Evolutionary conservation across 2,113 vertebrate species (phyloP).

Genomic region (Lethenteron reissneri): DNA sequence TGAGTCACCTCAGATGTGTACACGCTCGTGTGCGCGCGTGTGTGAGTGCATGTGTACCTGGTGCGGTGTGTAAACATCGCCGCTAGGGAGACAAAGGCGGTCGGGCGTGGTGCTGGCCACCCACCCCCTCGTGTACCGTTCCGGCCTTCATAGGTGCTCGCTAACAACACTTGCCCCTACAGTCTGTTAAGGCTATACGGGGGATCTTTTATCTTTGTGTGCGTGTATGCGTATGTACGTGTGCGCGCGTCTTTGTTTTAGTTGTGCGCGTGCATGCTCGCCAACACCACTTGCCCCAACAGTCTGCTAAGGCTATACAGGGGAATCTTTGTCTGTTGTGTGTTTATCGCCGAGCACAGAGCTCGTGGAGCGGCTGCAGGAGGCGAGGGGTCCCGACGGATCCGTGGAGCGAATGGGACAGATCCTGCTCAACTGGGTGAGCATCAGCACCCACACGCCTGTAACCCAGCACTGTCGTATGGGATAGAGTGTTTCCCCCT

Average conservation of each 20-base stretch:
- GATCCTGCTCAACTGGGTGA: slow-evolving; percentile 36
- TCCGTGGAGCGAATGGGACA: slow-evolving; percentile 32
- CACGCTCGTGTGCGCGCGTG: background rate
- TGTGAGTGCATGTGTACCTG: slow-evolving; percentile 1
- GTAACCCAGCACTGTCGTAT: no score
- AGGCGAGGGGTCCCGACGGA: slow-evolving; percentile 29
- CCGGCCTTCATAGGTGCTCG: no score
- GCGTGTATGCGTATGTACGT: background rate
- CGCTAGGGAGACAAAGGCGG: no score
- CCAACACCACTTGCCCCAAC: background rate
- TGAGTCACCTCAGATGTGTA: background rate
- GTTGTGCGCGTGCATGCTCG: background rate
- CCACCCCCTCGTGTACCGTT: no score
- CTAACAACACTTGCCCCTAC: no score
- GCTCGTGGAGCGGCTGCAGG: slow-evolving; percentile 18
- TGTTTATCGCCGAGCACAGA: background rate
- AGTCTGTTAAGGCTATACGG: no score
- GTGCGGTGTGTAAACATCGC: no score
- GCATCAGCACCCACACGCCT: slow-evolving; percentile 8
- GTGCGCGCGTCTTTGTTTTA: background rate
- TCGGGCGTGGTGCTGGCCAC: no score
- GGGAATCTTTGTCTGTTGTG: background rate
- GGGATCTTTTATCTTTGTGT: background rate
- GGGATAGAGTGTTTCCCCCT: no score
- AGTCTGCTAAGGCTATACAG: no score